phyloP scores from a whole-genome alignment of 2,113 vertebrate species.

The Ophiodon elongatus region DNA sequence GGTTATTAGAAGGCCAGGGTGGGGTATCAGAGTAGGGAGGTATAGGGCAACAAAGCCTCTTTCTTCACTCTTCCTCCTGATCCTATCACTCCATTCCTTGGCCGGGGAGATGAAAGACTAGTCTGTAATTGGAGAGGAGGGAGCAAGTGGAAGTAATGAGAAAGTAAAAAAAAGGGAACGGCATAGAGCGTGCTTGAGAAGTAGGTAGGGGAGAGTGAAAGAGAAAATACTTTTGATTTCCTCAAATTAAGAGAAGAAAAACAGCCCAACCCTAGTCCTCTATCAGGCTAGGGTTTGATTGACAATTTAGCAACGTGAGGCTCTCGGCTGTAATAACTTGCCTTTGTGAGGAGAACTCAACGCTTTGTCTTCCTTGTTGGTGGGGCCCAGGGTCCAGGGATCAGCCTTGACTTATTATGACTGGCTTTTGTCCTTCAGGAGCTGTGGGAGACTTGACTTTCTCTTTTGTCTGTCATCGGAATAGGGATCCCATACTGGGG shows the following conservation, averaged over 20 bases:
- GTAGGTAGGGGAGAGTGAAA: constrained; percentile 70
- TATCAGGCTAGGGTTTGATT: constrained; percentile 75
- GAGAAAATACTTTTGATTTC: constrained; percentile 82
- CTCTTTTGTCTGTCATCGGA: constrained; percentile 74
- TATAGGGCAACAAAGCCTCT: constrained; percentile 81
- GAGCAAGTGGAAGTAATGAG: constrained; percentile 82
- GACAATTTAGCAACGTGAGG: constrained; percentile 80
- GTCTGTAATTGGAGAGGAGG: constrained; percentile 82
- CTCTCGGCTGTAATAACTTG: constrained; percentile 80
- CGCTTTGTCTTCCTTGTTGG: constrained; percentile 75
- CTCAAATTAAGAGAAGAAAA: constrained; percentile 83
- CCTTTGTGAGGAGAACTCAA: constrained; percentile 75
- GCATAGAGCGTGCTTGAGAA: constrained; percentile 70
- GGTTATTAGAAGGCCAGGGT: constrained; percentile 77
- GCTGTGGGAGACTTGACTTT: constrained; percentile 78
- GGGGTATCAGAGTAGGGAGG: constrained; percentile 60
- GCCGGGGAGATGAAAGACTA: constrained; percentile 83
- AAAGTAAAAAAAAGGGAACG: constrained; percentile 67
- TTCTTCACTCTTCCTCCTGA: constrained; percentile 85
- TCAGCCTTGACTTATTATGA: constrained; percentile 80
- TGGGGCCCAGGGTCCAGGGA: constrained; percentile 68
- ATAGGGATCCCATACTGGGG: constrained; percentile 69
- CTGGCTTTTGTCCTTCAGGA: constrained; percentile 80
- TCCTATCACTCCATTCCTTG: constrained; percentile 86
- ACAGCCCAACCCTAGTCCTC: constrained; percentile 62